Conservation (phyloP, 2,113 vertebrate species). For the Tiliqua scincoides region DNA sequence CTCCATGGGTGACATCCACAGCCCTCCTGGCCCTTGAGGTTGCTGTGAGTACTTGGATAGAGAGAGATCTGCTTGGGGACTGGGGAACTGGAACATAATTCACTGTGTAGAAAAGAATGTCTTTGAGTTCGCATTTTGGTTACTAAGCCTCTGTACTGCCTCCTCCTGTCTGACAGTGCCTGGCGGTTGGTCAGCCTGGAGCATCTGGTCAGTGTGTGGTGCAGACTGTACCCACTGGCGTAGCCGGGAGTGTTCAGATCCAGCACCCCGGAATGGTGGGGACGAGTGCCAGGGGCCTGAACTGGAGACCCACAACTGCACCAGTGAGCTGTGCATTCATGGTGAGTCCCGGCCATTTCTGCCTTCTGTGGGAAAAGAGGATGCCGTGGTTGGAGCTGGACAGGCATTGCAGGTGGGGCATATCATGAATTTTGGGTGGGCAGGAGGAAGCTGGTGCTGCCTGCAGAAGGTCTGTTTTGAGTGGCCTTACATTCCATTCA, state of each 20-base stretch:
- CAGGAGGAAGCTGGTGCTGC: background rate
- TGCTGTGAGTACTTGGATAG: background rate
- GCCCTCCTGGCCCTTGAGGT: background rate
- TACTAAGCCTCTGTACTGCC: conserved; percentile 19
- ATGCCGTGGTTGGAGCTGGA: background rate
- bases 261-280: conserved; percentile 91
- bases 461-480: background rate
- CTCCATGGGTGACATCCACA: background rate
- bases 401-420: background rate
- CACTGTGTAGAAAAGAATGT: background rate
- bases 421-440: too few species aligned
- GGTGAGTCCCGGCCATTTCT: conserved; percentile 80
- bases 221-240: conserved; percentile 95
- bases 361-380: background rate
- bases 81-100: background rate
- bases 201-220: conserved; percentile 93
- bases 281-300: conserved; percentile 90
- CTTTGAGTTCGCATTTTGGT: background rate
- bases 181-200: conserved; percentile 95
- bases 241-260: conserved; percentile 94
- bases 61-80: background rate
- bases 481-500: background rate
- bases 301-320: conserved; percentile 95
- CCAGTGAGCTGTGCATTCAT: conserved; percentile 92
- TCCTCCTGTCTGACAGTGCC: conserved; percentile 81